Base-by-base conservation (phyloP, 2,888 invertebrate genomes). In the Petrophora chlorosata region DNA sequence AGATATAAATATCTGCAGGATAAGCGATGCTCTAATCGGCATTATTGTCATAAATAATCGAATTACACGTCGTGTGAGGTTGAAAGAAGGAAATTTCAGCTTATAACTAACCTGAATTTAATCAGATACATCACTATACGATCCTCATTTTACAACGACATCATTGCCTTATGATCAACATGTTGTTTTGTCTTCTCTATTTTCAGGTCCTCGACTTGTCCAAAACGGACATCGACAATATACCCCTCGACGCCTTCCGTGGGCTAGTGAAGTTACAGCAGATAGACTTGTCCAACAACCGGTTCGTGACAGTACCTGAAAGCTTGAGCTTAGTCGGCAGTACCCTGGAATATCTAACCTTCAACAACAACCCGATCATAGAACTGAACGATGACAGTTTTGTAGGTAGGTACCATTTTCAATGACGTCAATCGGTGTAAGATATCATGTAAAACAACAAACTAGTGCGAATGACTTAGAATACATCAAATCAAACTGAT, bases 301-400 rank as follows among this genome's bases (percentile, higher is more conserved):
- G 85, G 34, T 88, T 94, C 40, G 83, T 86, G 29, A 86, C 82
- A 3, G 91, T 94, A 10, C 94, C 94, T 0, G 83, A 88, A 38
- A 90, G 91, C 59, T 70, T 94, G 30, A 86, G 81, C 34, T 66
- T 90, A 40, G 73, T 93, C 16, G 91, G 92, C n/a, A 75, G 74
- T 34, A 90, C 91, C 3, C 76, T 94, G 49, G 82, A 91, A 65
- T 89, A 86, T 43, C 82, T 94, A 10, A 92, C 92, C 23, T 82
- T 94, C 61, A 93, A 93, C 56, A 85, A 90, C 49, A 94, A 94
- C 75, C 90, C 90, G 0, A 90, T 94, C 30, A 73, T 87, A 10
- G 90, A 91, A 57, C 78, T 94, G 2, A 90, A 86, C 29, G 92
- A 92, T 56, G 86, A 91, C 58, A 92, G 92, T 52, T 94, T 94